phyloP scores from a whole-genome alignment of 1,140 invertebrate genomes.

The Musca domestica region DNA sequence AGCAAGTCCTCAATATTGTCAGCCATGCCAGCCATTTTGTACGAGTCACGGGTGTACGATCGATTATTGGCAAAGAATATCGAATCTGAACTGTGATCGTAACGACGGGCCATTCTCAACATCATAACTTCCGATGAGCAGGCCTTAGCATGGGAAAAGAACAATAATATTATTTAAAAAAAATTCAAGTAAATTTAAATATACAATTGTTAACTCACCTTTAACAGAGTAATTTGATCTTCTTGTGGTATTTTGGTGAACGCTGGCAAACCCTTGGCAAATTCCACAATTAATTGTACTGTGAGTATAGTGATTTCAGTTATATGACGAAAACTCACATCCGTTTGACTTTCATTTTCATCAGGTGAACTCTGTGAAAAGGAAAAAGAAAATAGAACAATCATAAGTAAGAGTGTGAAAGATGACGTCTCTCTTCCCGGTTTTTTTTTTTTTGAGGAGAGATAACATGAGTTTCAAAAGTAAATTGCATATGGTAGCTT shows the following conservation, averaged over 20 bases:
- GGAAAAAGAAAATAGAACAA: not conserved
- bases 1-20: conserved; percentile 88
- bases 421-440: too few relatives aligned
- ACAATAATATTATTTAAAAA: not conserved
- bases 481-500: too few relatives aligned
- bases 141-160: conserved; percentile 64
- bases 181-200: too few relatives aligned
- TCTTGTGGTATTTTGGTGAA: conserved; percentile 90
- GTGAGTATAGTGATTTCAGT: conserved; percentile 97
- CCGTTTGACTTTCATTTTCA: conserved; percentile 77
- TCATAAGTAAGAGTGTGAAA: too few relatives aligned
- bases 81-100: conserved; percentile 86
- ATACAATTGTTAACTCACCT: too few relatives aligned
- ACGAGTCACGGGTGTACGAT: conserved; percentile 88
- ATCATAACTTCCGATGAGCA: conserved; percentile 99
- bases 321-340: conserved; percentile 88
- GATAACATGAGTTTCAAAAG: too few relatives aligned
- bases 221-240: conserved; percentile 95
- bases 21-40: conserved; percentile 85
- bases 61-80: conserved; percentile 96
- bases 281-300: conserved; percentile 96
- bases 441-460: too few relatives aligned
- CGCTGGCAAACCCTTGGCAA: conserved; percentile 92
- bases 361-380: conserved; percentile 61
- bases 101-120: conserved; percentile 89